Conservation (phyloP, 2,888 invertebrate species). For the Drosophila incognita region DNA sequence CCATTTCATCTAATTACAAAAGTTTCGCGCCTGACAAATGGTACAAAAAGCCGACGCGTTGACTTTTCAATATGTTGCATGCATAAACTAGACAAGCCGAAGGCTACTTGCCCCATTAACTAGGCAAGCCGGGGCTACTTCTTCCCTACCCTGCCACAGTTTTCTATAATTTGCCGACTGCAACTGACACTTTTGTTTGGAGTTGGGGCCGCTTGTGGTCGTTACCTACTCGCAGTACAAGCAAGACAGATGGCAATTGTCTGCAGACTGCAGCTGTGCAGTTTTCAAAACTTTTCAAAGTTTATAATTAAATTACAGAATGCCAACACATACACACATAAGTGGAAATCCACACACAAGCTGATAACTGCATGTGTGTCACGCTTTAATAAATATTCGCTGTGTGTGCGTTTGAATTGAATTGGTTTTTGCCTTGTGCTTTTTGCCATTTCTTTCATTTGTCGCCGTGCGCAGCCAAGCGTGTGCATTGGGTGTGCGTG, state of each 20-base stretch:
- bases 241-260: constrained; percentile 39
- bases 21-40: constrained; percentile 68
- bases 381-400: constrained; percentile 47
- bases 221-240: constrained; percentile 35
- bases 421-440: constrained; percentile 57
- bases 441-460: constrained; percentile 54
- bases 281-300: constrained; percentile 80
- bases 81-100: constrained; percentile 50
- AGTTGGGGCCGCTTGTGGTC: constrained; percentile 36
- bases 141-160: background rate
- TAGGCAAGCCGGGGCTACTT: background rate
- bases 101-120: background rate
- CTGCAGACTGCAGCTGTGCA: constrained; percentile 61
- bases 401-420: constrained; percentile 41
- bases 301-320: constrained; percentile 83
- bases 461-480: constrained; percentile 34
- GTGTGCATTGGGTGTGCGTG: constrained; percentile 24
- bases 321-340: constrained; percentile 38
- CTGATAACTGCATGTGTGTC: constrained; percentile 23
- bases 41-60: constrained; percentile 51
- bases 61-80: constrained; percentile 71
- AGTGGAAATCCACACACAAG: constrained; percentile 10
- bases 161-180: constrained; percentile 27
- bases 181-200: constrained; percentile 51
- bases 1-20: constrained; percentile 71